Evolutionary conservation across 2,113 vertebrate genomes (phyloP).

Genomic region (Corythoichthys intestinalis): DNA sequence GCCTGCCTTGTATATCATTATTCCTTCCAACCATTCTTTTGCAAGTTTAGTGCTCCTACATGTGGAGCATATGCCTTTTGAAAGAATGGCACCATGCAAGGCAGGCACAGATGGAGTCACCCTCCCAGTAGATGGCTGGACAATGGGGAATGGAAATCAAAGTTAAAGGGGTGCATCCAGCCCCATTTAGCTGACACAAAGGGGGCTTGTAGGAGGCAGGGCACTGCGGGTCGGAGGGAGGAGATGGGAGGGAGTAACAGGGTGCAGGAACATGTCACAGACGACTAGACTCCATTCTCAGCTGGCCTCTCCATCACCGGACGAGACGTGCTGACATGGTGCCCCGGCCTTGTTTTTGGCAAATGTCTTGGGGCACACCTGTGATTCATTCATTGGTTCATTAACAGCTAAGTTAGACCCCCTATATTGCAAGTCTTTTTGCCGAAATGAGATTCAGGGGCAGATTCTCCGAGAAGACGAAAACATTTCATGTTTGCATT

Average conservation of each 20-base stretch:
- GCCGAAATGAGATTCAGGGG: too few species aligned
- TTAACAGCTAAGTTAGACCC: not conserved
- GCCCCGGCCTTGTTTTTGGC: slow-evolving; percentile 26
- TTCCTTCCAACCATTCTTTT: slow-evolving; percentile 68
- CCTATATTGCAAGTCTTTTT: too few species aligned
- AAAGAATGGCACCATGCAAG: slow-evolving; percentile 81
- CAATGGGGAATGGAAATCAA: slow-evolving; percentile 77
- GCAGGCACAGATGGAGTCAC: slow-evolving; percentile 85
- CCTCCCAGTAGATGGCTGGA: slow-evolving; percentile 72
- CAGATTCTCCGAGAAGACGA: too few species aligned
- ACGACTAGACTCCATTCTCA: slow-evolving; percentile 73
- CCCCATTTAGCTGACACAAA: slow-evolving; percentile 80
- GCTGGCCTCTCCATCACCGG: slow-evolving; percentile 72
- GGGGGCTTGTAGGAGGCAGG: slow-evolving; percentile 90
- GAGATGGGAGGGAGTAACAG: slow-evolving; percentile 29
- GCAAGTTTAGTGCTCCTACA: slow-evolving; percentile 71
- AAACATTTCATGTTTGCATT: too few species aligned
- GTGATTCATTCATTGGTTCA: not conserved
- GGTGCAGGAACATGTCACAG: slow-evolving; percentile 82
- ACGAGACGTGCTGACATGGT: slow-evolving; percentile 73
- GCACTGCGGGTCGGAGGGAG: slow-evolving; percentile 70
- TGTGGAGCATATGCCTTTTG: slow-evolving; percentile 81
- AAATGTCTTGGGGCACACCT: not conserved
- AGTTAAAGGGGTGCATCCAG: slow-evolving; percentile 78
- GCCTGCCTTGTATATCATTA: slow-evolving; percentile 74